Evolutionary conservation across 2,113 vertebrate genomes (phyloP).

Genomic region (Leucoraja erinaceus): DNA sequence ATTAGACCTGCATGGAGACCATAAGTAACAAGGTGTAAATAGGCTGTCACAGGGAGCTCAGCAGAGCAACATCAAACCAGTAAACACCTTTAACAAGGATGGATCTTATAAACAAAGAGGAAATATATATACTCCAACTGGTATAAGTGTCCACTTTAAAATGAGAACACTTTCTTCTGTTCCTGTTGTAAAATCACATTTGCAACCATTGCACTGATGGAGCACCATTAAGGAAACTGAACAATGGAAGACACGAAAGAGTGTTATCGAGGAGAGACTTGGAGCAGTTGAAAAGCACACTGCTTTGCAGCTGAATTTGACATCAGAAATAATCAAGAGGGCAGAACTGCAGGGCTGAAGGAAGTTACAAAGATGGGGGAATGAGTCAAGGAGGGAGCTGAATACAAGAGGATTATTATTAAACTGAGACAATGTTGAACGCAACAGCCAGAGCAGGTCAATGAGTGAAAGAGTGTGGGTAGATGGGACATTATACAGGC

Average conservation of each 20-base stretch:
- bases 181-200: not conserved
- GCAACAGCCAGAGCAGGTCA: no score
- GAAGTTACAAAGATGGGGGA: no score
- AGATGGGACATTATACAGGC: not conserved
- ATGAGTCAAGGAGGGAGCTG: no score
- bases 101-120: not conserved
- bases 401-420: no score
- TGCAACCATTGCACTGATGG: no score
- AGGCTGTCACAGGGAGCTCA: conserved; percentile 15
- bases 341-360: no score
- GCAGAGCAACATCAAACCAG: not conserved
- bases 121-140: not conserved
- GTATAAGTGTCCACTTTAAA: not conserved
- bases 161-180: not conserved
- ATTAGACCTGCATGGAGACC: not conserved
- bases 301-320: no score
- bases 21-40: conserved; percentile 10
- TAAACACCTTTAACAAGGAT: no score
- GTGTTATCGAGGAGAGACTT: not conserved
- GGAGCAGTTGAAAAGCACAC: no score
- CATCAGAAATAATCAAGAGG: no score
- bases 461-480: no score
- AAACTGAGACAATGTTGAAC: no score
- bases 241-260: not conserved
- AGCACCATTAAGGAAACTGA: not conserved